phyloP scores from a whole-genome alignment of 2,888 invertebrate species.

The Aquatica leii region DNA sequence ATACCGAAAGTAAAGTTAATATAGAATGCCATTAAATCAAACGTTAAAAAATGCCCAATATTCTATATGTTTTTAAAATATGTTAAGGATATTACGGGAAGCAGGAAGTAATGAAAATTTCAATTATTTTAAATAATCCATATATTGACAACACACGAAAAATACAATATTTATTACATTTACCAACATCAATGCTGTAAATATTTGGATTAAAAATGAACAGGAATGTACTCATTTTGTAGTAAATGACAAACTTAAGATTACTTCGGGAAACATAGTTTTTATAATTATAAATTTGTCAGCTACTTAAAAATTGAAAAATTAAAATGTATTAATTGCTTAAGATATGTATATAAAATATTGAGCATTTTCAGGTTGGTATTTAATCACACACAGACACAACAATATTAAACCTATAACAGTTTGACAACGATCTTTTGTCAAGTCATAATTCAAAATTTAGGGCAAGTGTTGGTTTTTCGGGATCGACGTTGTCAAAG shows the following conservation, averaged over 20 bases:
- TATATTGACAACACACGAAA: slow-evolving; percentile 58
- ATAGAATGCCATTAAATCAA: no score
- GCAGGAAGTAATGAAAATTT: slow-evolving; percentile 40
- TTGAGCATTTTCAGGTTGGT: slow-evolving; percentile 41
- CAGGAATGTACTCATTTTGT: slow-evolving; percentile 36
- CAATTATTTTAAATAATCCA: slow-evolving; percentile 55
- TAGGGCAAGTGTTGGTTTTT: no score
- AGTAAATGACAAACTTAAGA: slow-evolving; percentile 41
- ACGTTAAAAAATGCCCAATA: slow-evolving; percentile 34
- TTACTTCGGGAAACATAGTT: neutral
- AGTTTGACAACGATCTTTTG: no score
- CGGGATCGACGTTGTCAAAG: slow-evolving; percentile 18
- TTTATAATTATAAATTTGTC: slow-evolving; percentile 34
- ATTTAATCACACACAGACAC: slow-evolving; percentile 34
- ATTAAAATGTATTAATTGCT: slow-evolving; percentile 31
- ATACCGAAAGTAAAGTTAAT: no score
- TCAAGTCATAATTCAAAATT: no score
- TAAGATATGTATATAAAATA: slow-evolving; percentile 47
- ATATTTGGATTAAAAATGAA: slow-evolving; percentile 57
- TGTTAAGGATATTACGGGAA: slow-evolving; percentile 17
- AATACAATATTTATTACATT: slow-evolving; percentile 47
- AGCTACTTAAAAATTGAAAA: slow-evolving; percentile 21
- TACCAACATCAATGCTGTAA: slow-evolving; percentile 54
- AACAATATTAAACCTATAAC: slow-evolving; percentile 18
- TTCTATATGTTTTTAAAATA: slow-evolving; percentile 28